Conservation (phyloP, 2,888 invertebrate genomes). For the Pristionchus maxplancki region DNA sequence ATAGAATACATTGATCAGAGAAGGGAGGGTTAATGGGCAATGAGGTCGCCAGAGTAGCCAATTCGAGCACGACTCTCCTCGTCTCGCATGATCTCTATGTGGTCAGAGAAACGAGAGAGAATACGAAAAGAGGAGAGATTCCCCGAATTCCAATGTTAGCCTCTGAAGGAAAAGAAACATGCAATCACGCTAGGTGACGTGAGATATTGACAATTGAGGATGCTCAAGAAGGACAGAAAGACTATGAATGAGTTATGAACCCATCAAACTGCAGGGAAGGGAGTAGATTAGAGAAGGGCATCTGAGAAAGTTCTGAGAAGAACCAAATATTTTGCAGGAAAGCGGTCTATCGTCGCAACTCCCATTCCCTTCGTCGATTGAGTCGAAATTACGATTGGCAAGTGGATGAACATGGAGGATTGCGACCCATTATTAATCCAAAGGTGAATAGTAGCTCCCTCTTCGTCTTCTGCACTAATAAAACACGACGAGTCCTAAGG, state of each 20-base stretch:
- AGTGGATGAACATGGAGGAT: constrained; percentile 71
- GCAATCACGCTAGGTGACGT: neutral
- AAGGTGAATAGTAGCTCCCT: too few relatives aligned
- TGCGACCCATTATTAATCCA: constrained; percentile 69
- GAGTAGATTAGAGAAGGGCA: neutral
- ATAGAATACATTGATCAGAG: constrained; percentile 16
- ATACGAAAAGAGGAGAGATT: neutral
- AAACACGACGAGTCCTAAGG: too few relatives aligned
- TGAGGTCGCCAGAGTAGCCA: neutral
- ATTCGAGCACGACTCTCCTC: neutral
- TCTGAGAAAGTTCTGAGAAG: neutral
- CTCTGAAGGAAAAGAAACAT: neutral
- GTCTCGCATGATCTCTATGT: neutral
- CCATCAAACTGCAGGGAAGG: neutral
- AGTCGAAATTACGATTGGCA: constrained; percentile 77
- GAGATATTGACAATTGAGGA: neutral
- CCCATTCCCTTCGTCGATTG: constrained; percentile 71
- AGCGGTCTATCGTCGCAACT: constrained; percentile 71
- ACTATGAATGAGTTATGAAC: neutral
- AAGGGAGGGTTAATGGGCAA: neutral
- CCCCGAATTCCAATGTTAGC: neutral
- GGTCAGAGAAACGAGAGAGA: neutral
- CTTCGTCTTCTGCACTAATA: too few relatives aligned
- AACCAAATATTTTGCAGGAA: too few relatives aligned
- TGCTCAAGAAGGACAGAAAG: neutral